A percentile compares a stretch with the other conserved stretches of the same genome.
Conservation (phyloP, 2,113 vertebrate genomes). For the Fulmarus glacialis region DNA sequence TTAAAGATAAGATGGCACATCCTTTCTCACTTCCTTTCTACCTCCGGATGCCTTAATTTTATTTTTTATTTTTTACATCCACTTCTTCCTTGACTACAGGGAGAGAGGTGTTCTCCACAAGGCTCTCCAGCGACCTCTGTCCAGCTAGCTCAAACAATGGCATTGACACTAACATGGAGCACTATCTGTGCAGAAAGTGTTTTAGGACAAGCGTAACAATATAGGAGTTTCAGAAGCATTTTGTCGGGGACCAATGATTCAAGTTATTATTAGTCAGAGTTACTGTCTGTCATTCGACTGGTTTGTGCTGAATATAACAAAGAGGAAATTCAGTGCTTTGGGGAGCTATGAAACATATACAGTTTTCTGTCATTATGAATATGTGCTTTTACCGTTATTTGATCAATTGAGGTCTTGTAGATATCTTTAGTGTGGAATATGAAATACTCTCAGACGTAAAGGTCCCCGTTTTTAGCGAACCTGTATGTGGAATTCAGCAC, state of each 20-base stretch:
- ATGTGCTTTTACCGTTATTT: not conserved
- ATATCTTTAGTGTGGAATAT: not conserved
- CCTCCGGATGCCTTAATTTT: not conserved
- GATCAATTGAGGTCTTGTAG: not conserved
- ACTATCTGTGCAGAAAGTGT: not conserved
- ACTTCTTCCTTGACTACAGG: not conserved
- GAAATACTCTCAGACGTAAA: not conserved
- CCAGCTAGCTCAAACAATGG: not conserved
- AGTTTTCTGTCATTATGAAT: not conserved
- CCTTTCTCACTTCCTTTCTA: not conserved
- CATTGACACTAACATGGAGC: not conserved
- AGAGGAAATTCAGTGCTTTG: not conserved
- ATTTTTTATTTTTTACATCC: not conserved
- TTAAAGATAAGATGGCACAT: not conserved
- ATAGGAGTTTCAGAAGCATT: not conserved
- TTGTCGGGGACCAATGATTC: not conserved
- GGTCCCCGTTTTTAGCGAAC: not conserved
- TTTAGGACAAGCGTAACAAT: not conserved
- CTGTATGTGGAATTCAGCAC: not conserved
- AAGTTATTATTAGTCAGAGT: not conserved
- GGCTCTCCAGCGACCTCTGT: not conserved
- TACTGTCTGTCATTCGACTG: not conserved
- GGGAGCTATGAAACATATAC: not conserved
- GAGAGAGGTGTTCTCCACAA: not conserved
- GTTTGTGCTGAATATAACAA: not conserved